phyloP scores from a whole-genome alignment of 2,888 invertebrate species.

The Chalcis sispes region DNA sequence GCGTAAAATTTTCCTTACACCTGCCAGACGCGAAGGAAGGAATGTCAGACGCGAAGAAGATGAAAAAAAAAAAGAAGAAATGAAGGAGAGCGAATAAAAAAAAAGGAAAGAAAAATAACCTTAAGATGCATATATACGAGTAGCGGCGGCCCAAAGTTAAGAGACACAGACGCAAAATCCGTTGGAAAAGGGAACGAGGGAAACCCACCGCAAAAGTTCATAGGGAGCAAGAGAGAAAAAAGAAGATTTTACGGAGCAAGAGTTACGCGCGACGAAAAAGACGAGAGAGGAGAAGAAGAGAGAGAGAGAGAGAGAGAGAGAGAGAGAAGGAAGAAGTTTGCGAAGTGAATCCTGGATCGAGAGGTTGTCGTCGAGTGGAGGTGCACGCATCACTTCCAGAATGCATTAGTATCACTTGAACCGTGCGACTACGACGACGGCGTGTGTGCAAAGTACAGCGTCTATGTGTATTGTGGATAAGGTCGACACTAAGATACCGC shows the following conservation, averaged over 20 bases:
- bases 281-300: background rate
- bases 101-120: background rate
- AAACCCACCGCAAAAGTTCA: conserved; percentile 9
- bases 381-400: conserved; percentile 55
- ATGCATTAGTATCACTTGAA: conserved; percentile 61
- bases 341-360: conserved; percentile 64
- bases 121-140: conserved; percentile 33
- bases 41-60: conserved; percentile 22
- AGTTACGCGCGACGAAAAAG: conserved; percentile 42
- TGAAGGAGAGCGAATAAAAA: background rate
- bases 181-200: background rate
- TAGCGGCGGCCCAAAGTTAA: conserved; percentile 47
- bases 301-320: conserved; percentile 27
- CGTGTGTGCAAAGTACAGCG: background rate
- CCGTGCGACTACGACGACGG: conserved; percentile 3
- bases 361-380: conserved; percentile 57
- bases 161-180: conserved; percentile 17
- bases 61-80: background rate
- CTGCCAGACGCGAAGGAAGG: background rate
- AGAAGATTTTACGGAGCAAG: conserved; percentile 30
- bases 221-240: background rate
- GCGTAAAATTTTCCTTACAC: conserved; percentile 26
- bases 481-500: background rate
- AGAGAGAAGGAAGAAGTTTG: conserved; percentile 57
- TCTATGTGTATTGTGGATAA: background rate